phyloP scores from a whole-genome alignment of 1,140 invertebrate genomes.

The Kradibia gibbosae region DNA sequence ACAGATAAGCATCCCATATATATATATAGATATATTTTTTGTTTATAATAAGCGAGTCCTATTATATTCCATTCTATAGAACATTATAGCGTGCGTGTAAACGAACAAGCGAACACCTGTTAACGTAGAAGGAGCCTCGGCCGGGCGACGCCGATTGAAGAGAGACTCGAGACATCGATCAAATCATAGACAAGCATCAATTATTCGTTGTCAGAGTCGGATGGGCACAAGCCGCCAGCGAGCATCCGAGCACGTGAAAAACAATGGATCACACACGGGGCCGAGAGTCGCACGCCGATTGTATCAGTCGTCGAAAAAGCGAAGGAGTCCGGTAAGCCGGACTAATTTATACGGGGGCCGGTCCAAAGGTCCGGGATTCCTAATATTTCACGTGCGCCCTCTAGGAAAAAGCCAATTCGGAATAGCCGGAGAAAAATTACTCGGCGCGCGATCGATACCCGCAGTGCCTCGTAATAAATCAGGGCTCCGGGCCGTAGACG shows the following conservation, averaged over 20 bases:
- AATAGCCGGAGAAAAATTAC: slow-evolving; percentile 14
- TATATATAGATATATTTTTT: no score
- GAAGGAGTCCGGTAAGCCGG: neutral
- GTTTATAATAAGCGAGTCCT: neutral
- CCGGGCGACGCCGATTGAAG: neutral
- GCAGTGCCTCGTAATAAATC: neutral
- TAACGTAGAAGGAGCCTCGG: neutral
- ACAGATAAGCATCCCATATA: neutral
- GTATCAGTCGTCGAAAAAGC: neutral
- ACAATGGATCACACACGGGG: neutral
- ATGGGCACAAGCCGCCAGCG: no score
- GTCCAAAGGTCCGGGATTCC: neutral
- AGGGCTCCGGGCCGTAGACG: neutral
- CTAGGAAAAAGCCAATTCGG: neutral
- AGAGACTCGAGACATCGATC: neutral
- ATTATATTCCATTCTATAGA: no score
- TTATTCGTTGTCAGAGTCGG: neutral
- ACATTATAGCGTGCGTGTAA: neutral
- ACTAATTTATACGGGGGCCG: neutral
- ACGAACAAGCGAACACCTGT: slow-evolving; percentile 4
- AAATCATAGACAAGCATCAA: neutral
- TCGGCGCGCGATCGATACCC: neutral
- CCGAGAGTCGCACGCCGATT: neutral
- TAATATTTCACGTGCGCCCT: neutral
- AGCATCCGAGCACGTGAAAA: neutral